Evolutionary conservation across 2,113 vertebrate species (phyloP).

Genomic region (Hucho hucho): DNA sequence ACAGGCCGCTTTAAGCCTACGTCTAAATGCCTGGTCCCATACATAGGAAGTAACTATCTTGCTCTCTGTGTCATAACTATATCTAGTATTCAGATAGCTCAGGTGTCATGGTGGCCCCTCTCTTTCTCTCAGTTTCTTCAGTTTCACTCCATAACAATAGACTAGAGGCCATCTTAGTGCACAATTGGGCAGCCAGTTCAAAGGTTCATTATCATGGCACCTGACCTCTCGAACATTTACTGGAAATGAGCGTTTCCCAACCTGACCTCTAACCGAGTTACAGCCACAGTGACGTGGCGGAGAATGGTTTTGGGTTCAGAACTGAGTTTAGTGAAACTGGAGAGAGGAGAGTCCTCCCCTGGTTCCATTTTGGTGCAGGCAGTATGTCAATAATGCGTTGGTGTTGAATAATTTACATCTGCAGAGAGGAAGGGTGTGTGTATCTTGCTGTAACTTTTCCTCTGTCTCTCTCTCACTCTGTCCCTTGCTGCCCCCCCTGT

Average conservation of each 20-base stretch:
- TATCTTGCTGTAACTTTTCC: not conserved
- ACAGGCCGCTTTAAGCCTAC: not conserved
- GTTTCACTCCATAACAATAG: conserved; percentile 58
- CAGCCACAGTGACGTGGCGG: not conserved
- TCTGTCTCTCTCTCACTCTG: not conserved
- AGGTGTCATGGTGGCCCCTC: conserved; percentile 45
- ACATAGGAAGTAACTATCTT: not conserved
- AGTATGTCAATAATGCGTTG: conserved; percentile 10
- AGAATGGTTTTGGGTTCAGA: not conserved
- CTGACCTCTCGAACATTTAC: conserved; percentile 2
- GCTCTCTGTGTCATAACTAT: conserved; percentile 43
- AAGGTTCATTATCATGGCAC: conserved; percentile 30
- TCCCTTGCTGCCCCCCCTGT: not conserved
- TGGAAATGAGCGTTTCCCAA: not conserved
- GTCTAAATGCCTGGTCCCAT: not conserved
- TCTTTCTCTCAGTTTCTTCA: conserved; percentile 32
- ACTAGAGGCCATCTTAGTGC: conserved; percentile 32
- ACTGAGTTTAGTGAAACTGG: conserved; percentile 6
- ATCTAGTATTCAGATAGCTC: conserved; percentile 46
- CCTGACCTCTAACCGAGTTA: conserved; percentile 3
- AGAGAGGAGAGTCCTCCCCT: conserved; percentile 7
- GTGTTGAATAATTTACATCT: conserved; percentile 26
- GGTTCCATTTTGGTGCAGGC: conserved; percentile 12
- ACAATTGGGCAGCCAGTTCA: conserved; percentile 30
- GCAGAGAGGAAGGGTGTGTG: not conserved